phyloP scores from a whole-genome alignment of 2,797 vertebrate species.

The Atherinosoma microstoma region DNA sequence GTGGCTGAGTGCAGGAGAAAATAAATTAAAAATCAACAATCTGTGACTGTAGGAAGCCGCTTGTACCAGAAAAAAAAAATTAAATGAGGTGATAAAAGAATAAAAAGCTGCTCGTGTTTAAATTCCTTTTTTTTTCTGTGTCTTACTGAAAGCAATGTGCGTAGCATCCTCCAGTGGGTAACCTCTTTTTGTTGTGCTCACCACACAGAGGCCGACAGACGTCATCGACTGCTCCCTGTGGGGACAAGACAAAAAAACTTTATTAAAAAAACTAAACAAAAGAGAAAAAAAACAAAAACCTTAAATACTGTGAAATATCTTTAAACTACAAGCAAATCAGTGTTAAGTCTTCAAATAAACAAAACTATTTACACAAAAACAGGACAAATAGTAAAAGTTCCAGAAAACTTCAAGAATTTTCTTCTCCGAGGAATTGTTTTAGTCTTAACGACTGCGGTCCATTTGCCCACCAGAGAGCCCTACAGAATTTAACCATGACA shows the following conservation, averaged over 20 bases:
- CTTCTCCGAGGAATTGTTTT: neutral
- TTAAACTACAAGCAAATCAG: neutral
- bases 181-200: slow-evolving; percentile 92
- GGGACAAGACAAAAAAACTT: neutral
- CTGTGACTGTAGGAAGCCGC: neutral
- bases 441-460: neutral
- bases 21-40: neutral
- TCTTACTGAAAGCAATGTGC: slow-evolving; percentile 97
- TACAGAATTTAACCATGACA: too few relatives aligned
- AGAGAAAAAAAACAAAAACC: too few relatives aligned
- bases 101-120: too few relatives aligned
- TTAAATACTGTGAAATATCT: neutral
- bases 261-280: too few relatives aligned
- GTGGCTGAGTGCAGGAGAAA: too few relatives aligned
- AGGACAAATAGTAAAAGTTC: neutral
- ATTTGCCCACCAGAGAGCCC: neutral
- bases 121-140: neutral
- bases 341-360: neutral
- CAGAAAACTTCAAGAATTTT: too few relatives aligned
- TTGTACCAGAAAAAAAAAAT: neutral
- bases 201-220: slow-evolving; percentile 92
- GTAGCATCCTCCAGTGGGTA: slow-evolving; percentile 96
- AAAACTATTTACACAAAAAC: neutral
- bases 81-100: neutral
- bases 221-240: slow-evolving; percentile 93